Conservation (phyloP, 2,888 invertebrate genomes). For the Caenorhabditis doughertyi region DNA sequence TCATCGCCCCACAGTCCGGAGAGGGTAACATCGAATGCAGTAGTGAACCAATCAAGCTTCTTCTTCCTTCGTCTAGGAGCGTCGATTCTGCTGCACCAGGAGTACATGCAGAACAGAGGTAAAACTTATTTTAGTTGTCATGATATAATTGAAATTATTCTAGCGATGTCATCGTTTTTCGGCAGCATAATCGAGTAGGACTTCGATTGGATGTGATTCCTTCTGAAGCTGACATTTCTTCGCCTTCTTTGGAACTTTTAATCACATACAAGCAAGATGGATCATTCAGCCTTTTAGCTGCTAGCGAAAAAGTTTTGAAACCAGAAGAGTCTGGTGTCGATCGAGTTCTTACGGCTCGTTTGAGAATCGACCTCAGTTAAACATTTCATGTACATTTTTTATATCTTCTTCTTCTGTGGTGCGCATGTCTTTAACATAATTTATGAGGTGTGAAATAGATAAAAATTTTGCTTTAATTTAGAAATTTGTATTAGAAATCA, state of each 20-base stretch:
- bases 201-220: slow-evolving; percentile 67
- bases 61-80: slow-evolving; percentile 44
- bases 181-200: slow-evolving; percentile 72
- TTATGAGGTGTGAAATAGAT: slow-evolving; percentile 3
- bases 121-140: neutral
- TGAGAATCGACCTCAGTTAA: slow-evolving; percentile 28
- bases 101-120: slow-evolving; percentile 56
- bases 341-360: slow-evolving; percentile 29
- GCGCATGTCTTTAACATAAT: slow-evolving; percentile 19
- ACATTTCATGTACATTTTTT: slow-evolving; percentile 2
- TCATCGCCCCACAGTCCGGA: slow-evolving; percentile 31
- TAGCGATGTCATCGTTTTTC: slow-evolving; percentile 71
- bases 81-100: slow-evolving; percentile 26
- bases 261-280: slow-evolving; percentile 62
- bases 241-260: slow-evolving; percentile 52
- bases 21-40: slow-evolving; percentile 46
- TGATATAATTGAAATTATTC: neutral
- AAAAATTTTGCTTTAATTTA: neutral
- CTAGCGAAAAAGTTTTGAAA: slow-evolving; percentile 42
- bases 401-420: neutral
- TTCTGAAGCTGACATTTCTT: neutral
- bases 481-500: neutral
- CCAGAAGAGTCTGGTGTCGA: slow-evolving; percentile 48
- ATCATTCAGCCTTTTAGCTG: slow-evolving; percentile 47
- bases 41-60: slow-evolving; percentile 32